These are phyloP conservation scores for Zosterops borbonicus DNA, from an alignment of 2,113 vertebrate genomes.

Conservation along the genomic window DNA sequence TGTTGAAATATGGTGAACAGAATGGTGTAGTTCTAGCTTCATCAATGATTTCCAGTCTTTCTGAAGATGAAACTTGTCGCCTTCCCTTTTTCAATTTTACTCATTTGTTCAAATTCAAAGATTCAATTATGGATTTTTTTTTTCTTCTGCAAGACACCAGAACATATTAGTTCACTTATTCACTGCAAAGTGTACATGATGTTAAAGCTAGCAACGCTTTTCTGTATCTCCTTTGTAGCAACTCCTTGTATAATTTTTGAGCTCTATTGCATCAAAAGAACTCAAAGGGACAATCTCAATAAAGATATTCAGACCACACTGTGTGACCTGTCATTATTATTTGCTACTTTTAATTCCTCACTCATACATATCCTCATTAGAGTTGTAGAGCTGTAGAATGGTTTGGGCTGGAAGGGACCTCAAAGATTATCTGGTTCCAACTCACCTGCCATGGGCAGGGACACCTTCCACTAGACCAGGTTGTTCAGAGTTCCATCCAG, in stretches of 20 bases:
- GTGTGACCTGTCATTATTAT: neutral
- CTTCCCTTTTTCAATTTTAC: neutral
- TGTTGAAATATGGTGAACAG: neutral
- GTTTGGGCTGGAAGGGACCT: neutral
- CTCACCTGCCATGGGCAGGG: neutral
- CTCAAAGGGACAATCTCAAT: neutral
- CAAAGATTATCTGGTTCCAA: neutral
- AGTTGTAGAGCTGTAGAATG: neutral
- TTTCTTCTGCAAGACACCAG: neutral
- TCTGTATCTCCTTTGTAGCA: neutral
- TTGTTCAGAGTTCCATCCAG: neutral
- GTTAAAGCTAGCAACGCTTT: neutral
- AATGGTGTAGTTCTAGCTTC: neutral
- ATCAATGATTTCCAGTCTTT: neutral
- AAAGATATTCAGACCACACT: neutral
- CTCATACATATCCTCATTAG: neutral
- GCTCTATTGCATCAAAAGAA: neutral
- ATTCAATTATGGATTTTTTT: neutral
- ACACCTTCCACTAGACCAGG: neutral
- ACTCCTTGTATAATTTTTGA: neutral
- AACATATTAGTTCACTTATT: neutral
- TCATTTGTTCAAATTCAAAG: neutral
- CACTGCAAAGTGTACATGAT: neutral
- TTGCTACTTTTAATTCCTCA: neutral
- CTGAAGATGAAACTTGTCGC: neutral